Evolutionary conservation across 2,888 invertebrate genomes (phyloP), one percentile per base, ranked within the genome.

Genomic region (Tipula confusa): DNA sequence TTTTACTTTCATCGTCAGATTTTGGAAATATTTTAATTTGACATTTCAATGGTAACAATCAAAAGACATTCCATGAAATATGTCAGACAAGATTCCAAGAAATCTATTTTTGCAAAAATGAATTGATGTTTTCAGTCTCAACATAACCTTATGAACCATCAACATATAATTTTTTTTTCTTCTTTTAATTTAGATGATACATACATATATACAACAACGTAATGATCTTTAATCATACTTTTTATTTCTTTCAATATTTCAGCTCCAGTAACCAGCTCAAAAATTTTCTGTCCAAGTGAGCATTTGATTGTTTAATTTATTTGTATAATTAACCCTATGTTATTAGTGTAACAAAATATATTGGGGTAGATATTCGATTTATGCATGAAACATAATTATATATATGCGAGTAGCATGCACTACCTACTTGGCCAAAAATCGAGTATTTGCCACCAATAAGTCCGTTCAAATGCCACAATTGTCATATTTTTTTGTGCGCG

Each of bases 181-280:
- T 64, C 24, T 24, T 64, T 64, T 64, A 64, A 24, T 64, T 24
- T 64, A 64, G 64, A 64, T 64, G 24, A 7, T 43, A 43, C 43
- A 43, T 11, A 43, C 43, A n/a, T n/a, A n/a, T n/a, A n/a, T n/a
- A n/a, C 15, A 24, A 9, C 64, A 64, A 43, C 24, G 13, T 24
- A 18, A 18, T 24, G 24, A 64, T 64, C 9, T 64, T 64, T 64
- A 64, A 64, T 64, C 24, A 64, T 7, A 9, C 24, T 64, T 64
- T 33, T 64, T 64, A 64, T 64, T 64, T 64, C 64, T 64, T 64
- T 64, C 64, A 64, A 64, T 64, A 64, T 64, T 64, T 64, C 64
- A 64, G 64, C 64, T 64, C 64, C 64, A 64, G 64, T 64, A 64
- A 24, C 24, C 64, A 64, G 24, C 64, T 64, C 64, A 64, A 64